Evolutionary conservation across 2,888 invertebrate genomes (phyloP), one percentile per base, ranked within the genome.

Genomic region (Coleophora flavipennella): DNA sequence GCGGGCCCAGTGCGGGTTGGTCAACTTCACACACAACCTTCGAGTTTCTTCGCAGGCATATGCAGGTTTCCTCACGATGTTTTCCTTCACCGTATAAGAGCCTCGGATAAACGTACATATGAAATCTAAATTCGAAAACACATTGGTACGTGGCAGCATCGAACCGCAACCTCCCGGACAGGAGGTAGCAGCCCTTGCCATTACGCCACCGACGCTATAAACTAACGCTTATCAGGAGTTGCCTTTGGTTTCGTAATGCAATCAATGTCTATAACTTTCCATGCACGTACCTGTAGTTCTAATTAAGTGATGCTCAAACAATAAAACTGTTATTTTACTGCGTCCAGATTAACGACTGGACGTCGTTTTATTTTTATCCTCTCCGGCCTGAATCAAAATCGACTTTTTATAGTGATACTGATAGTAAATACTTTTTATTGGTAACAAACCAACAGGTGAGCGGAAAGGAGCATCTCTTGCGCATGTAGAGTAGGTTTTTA

Each of bases 401-500:
- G 59, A 62, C 55, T 50, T 51, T 65, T 67, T 69, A 62, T 62
- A 53, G 57, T 55, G 47, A 52, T 49, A 51, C 47, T 48, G 45
- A 59, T 63, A 62, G 67, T 67, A 72, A 72, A 73, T 57, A 53
- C 53, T 64, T 74, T 77, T 79, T 72, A 79, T 75, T 73, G 60
- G 61, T 67, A 66, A 71, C 74, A 70, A 67, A 70, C 64, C 56
- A 59, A 62, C 62, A 57, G 60, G 55, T 60, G 63, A 66, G 54
- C 70, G 68, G 70, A 68, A 68, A 70, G 63, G 47, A 45, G 57
- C 43, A 62, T 48, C 48, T 49, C 56, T 45, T 44, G 48, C 56
- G 79, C 74, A 79, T 80, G 77, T 74, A 48, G 58, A 80, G 62
- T 61, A 67, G 67, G 62, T 64, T 78, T 79, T 80, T 81, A 81